Conservation (phyloP, 2,888 invertebrate species). For the Cephus nigrinus region DNA sequence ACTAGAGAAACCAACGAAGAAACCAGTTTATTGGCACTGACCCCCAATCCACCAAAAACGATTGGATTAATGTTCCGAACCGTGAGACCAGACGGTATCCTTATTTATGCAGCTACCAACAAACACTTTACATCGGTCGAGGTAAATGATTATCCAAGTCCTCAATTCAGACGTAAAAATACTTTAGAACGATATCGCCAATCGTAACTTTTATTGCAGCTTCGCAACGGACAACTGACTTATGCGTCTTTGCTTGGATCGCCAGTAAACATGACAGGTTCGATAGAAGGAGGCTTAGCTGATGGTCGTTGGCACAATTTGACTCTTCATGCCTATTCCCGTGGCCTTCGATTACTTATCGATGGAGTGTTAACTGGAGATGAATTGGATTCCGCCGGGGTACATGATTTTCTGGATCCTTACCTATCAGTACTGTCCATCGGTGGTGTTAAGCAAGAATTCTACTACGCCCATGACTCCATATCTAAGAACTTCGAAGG, state of each 20-base stretch:
- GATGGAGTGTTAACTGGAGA: constrained; percentile 82
- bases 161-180: not conserved
- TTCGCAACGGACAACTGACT: constrained; percentile 79
- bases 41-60: constrained; percentile 74
- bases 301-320: constrained; percentile 94
- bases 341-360: constrained; percentile 78
- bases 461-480: constrained; percentile 68
- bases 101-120: constrained; percentile 89
- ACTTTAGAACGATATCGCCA: not conserved
- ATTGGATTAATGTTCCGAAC: constrained; percentile 87
- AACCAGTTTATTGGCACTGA: constrained; percentile 35
- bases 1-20: constrained; percentile 44
- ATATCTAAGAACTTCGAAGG: constrained; percentile 82
- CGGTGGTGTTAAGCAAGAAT: constrained; percentile 79
- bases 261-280: constrained; percentile 84
- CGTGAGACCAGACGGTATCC: constrained; percentile 78
- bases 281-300: constrained; percentile 72
- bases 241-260: constrained; percentile 85
- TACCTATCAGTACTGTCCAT: constrained; percentile 84
- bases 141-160: constrained; percentile 54
- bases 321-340: constrained; percentile 77
- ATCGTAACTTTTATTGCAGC: constrained; percentile 51
- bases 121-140: constrained; percentile 88
- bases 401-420: constrained; percentile 93
- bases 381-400: constrained; percentile 85